These are phyloP conservation scores for Trematomus bernacchii DNA, from an alignment of 2,797 vertebrate species.

Conservation along the genomic window DNA sequence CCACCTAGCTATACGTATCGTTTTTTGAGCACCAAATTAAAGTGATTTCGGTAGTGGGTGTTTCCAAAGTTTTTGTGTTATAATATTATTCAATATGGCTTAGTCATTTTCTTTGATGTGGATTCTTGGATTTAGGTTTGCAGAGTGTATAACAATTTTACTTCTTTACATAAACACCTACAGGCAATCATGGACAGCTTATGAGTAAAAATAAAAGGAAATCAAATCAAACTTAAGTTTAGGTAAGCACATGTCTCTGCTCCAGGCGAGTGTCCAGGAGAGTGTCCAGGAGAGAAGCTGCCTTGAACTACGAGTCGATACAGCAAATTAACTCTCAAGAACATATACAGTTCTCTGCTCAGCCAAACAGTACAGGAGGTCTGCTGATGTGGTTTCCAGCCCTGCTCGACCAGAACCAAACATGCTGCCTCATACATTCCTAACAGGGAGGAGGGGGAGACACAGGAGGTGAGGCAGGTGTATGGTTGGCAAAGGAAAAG, in stretches of 20 bases:
- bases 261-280: not conserved
- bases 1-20: conserved; percentile 4
- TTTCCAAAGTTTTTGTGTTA: no score
- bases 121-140: not conserved
- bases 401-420: conserved; percentile 63
- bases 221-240: not conserved
- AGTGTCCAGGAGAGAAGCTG: not conserved
- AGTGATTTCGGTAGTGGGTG: no score
- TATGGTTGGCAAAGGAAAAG: conserved; percentile 50
- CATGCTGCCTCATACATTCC: conserved; percentile 81
- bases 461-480: conserved; percentile 64
- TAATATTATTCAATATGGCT: no score
- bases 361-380: conserved; percentile 59
- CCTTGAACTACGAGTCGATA: conserved; percentile 12
- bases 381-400: conserved; percentile 70
- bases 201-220: not conserved
- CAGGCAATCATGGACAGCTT: not conserved
- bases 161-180: no score
- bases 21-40: not conserved
- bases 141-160: no score
- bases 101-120: not conserved
- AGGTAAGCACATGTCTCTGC: not conserved
- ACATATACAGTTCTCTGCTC: conserved; percentile 24
- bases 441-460: conserved; percentile 34
- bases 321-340: conserved; percentile 42